phyloP scores from a whole-genome alignment of 2,797 vertebrate genomes.

The Agapornis canus region DNA sequence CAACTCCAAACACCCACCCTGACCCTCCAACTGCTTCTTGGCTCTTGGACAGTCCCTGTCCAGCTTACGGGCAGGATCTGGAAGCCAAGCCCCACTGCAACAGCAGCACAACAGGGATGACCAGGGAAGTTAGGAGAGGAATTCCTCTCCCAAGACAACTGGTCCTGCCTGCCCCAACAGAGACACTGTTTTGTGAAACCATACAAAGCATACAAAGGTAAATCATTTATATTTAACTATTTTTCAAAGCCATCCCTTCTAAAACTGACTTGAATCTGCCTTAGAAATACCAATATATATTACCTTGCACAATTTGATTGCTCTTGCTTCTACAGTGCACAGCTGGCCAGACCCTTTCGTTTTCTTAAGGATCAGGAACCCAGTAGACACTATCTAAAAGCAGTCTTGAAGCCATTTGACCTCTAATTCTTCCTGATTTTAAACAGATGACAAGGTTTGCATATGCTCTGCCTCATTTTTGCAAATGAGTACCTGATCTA shows the following conservation, averaged over 20 bases:
- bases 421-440: not conserved
- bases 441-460: not conserved
- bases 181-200: not conserved
- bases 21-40: not conserved
- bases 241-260: not conserved
- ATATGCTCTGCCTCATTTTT: slow-evolving; percentile 1
- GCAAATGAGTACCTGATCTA: slow-evolving; percentile 8
- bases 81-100: not conserved
- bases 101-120: not conserved
- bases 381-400: not conserved
- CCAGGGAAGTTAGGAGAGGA: not conserved
- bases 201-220: not conserved
- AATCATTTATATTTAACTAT: not conserved
- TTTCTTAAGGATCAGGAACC: not conserved
- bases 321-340: not conserved
- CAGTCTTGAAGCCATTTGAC: slow-evolving; percentile 8
- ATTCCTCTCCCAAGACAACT: not conserved
- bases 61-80: not conserved
- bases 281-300: not conserved
- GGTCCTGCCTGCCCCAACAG: not conserved
- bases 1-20: not conserved
- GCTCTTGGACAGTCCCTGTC: not conserved
- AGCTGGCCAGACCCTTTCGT: not conserved
- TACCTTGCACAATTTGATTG: not conserved
- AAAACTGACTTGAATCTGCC: not conserved